These are phyloP conservation scores for Dryococelus australis DNA, from an alignment of 2,888 invertebrate species.

Conservation along the genomic window DNA sequence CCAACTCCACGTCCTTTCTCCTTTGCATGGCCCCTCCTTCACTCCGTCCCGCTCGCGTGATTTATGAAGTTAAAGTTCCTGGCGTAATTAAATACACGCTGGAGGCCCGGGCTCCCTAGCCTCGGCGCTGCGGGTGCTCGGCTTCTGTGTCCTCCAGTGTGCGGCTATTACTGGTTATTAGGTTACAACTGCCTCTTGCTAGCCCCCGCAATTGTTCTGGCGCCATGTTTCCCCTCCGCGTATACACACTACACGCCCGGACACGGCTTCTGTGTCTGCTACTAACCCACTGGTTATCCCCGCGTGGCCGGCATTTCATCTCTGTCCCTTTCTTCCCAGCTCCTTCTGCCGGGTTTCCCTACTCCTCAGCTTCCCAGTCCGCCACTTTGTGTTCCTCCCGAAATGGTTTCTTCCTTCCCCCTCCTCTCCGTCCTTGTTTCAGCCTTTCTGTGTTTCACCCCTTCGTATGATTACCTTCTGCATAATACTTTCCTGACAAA, in stretches of 20 bases:
- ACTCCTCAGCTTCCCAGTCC: no score
- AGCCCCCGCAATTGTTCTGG: neutral
- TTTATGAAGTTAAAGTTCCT: constrained; percentile 5
- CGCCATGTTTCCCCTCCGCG: neutral
- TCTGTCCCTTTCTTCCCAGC: no score
- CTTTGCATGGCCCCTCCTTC: neutral
- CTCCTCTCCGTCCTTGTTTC: no score
- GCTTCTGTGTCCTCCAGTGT: neutral
- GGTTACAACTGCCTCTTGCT: no score
- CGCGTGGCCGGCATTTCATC: no score
- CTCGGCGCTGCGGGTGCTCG: neutral
- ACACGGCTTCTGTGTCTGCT: neutral
- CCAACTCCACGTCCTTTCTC: neutral
- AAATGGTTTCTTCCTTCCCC: no score
- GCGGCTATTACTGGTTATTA: neutral
- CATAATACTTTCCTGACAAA: no score
- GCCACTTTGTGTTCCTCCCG: no score
- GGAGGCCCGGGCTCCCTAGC: neutral
- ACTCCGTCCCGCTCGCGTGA: neutral
- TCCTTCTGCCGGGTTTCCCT: no score
- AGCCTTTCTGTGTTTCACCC: no score
- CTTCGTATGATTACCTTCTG: no score
- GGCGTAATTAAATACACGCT: neutral
- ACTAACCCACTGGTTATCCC: no score
- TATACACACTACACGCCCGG: neutral